Conservation (phyloP, 1,140 invertebrate genomes). For the Drosophila equinoxialis region DNA sequence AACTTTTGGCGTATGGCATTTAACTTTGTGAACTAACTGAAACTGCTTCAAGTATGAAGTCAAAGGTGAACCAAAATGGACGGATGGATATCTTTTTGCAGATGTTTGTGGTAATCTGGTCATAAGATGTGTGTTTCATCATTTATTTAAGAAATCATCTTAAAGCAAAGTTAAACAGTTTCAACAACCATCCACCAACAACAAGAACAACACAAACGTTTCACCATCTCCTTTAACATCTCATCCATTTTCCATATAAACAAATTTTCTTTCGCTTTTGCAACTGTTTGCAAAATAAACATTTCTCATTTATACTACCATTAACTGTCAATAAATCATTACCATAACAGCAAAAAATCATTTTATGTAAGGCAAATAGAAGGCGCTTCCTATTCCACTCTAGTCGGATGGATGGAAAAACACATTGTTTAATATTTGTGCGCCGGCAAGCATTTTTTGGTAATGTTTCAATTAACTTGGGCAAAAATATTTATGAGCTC, state of each 20-base stretch:
- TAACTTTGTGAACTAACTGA: conserved; percentile 41
- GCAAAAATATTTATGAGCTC: conserved; percentile 75
- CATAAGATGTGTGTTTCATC: conserved; percentile 3
- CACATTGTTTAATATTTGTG: conserved; percentile 67
- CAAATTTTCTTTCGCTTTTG: conserved; percentile 32
- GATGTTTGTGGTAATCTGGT: conserved; percentile 16
- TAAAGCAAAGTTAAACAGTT: background rate
- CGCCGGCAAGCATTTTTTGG: conserved; percentile 70
- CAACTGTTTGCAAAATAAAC: conserved; percentile 53
- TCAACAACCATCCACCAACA: background rate
- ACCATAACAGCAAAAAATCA: conserved; percentile 38
- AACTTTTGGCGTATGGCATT: conserved; percentile 54
- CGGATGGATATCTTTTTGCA: conserved; percentile 2
- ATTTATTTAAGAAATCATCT: conserved; percentile 1
- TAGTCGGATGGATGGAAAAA: conserved; percentile 24
- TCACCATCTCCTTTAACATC: background rate
- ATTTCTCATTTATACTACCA: conserved; percentile 54
- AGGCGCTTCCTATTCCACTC: background rate
- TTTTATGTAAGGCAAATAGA: conserved; percentile 50
- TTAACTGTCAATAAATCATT: conserved; percentile 84
- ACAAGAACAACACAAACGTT: too few relatives aligned
- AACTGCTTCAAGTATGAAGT: conserved; percentile 5
- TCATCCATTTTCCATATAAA: background rate
- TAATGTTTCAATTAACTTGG: conserved; percentile 81
- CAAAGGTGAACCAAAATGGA: background rate